Evolutionary conservation across 2,888 invertebrate species (phyloP), one percentile per base, ranked within the genome.

Genomic region (Stenichneumon culpator): DNA sequence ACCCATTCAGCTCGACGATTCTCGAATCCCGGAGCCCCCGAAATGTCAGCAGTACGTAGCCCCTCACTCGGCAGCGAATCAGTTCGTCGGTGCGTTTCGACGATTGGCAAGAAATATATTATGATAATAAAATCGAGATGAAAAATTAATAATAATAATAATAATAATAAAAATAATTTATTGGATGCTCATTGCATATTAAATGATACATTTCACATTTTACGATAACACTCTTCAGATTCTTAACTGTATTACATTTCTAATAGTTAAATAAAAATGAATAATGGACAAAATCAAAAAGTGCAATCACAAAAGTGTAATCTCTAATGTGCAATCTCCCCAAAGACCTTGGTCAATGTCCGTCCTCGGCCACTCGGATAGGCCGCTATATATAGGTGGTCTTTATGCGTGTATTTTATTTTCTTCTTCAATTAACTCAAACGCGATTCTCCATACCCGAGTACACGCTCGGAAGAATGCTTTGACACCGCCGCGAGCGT

Each of bases 341-440:
- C 50, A 11, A 60, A 80, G 60, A 77, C 52, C 80, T 80, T 84
- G 84, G 70, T 84, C 72, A 63, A 68, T 57, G 67, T 77, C 67
- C 57, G 57, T 14, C 50, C 5, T n/a, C 50, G 50, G 50, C n/a
- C n/a, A 50, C n/a, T 50, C 50, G 14, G 25, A 16, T 28, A 60
- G 14, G 28, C 5, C 28, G 9, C 25, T 60, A 25, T 60, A 65
- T 75, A 67, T 63, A 52, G 75, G 52, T 74, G 47, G 65, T 32
- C 36, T 36, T 36, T 4, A 4, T 9, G 36, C 0, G 36, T 36
- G 36, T 9, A 7, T 9, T 7, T 36, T 19, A 19, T 25, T 74
- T 25, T 32, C 50, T 63, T 32, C 74, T 65, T 75, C 50, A 32
- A 14, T 57, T 36, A 6, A 32, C 63, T 63, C 57, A 28, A 22